Evolutionary conservation across 1,140 invertebrate genomes (phyloP), one percentile per base, ranked within the genome.

Genomic region (Drosophila grimshawi): DNA sequence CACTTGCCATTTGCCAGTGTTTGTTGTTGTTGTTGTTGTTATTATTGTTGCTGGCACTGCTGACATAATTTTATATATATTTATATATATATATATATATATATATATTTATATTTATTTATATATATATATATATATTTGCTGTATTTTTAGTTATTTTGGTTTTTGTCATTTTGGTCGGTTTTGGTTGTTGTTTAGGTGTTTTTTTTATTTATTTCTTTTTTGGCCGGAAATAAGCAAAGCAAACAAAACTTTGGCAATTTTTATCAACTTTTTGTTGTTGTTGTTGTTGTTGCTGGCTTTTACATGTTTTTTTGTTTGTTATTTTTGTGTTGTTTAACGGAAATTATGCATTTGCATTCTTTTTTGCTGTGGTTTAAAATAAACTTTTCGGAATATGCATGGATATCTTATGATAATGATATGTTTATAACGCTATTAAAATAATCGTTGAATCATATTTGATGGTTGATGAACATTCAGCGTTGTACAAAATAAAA

Each of bases 201-300:
- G 19, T 39, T 37, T 60, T 43, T 55, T 46, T 55, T 64, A 30
- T 29, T 27, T 46, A 5, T 51, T 33, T 63, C 27, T 41, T 52
- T 6, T 55, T 46, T 60, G 56, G 27, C 64, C 49, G 60, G 51
- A 81, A 81, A 65, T 64, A 63, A 65, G 78, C 69, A 76, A 83
- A 63, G 53, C 60, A 64, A 55, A 65, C 33, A 72, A 48, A 71
- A 83, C 80, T 83, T 83, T 83, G 67, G 73, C 67, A 83, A 83
- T 85, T 83, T 83, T 83, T 62, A 80, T 72, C 80, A 83, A 83
- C 80, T 83, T 85, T 83, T 80, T 76, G 80, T 69, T 78, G 19
- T 19, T 19, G 19, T 19, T 19, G 19, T 19, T 19, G 19, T 19
- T 19, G 19, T 19, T 19, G 19, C 0, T 19, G 19, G 19, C 19